phyloP scores from a whole-genome alignment of 1,140 invertebrate genomes.

The Sycophaga agraensis region DNA sequence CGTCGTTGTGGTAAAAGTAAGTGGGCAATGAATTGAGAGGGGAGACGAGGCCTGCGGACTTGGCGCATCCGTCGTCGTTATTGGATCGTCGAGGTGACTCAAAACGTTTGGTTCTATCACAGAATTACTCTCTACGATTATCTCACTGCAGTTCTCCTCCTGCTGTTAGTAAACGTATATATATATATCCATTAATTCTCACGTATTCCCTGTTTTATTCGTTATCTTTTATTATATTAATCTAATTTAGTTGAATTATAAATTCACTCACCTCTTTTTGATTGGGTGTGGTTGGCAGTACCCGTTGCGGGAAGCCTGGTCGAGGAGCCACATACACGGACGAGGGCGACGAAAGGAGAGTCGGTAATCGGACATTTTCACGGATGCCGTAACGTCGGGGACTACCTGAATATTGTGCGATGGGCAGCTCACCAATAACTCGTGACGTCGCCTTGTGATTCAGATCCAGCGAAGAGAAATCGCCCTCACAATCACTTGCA shows the following conservation, averaged over 20 bases:
- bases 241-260: too few species aligned
- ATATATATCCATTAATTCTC: too few species aligned
- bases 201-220: too few species aligned
- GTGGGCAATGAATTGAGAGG: background rate
- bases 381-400: conserved; percentile 80
- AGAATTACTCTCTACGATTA: conserved; percentile 44
- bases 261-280: conserved; percentile 46
- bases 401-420: conserved; percentile 89
- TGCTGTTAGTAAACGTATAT: conserved; percentile 33
- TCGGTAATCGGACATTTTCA: conserved; percentile 61
- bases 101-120: conserved; percentile 44
- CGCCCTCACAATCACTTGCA: conserved; percentile 56
- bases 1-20: background rate
- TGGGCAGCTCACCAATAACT: conserved; percentile 84
- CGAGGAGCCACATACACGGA: conserved; percentile 67
- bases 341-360: conserved; percentile 65
- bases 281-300: conserved; percentile 58
- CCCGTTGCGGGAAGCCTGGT: conserved; percentile 72
- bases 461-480: conserved; percentile 56
- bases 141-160: conserved; percentile 46
- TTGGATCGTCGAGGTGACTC: background rate
- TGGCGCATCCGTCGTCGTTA: background rate
- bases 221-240: too few species aligned
- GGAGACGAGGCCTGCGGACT: background rate
- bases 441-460: conserved; percentile 51